phyloP scores from a whole-genome alignment of 1,140 invertebrate genomes.

The Anoplophora glabripennis region DNA sequence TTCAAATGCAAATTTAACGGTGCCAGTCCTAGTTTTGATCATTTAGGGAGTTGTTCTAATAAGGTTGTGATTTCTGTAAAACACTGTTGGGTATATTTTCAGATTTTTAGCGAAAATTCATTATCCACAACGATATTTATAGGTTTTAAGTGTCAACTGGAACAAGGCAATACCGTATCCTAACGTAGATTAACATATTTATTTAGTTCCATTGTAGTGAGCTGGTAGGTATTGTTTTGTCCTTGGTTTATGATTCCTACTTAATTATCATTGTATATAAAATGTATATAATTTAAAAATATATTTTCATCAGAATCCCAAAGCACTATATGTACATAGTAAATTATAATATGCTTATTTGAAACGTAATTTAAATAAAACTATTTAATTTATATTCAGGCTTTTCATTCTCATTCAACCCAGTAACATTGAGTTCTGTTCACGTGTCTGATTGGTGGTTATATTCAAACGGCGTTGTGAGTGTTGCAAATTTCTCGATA shows the following conservation, averaged over 20 bases:
- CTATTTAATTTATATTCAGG: slow-evolving; percentile 23
- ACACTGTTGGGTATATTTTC: neutral
- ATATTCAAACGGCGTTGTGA: too few relatives aligned
- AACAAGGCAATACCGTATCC: too few relatives aligned
- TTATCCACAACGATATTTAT: slow-evolving; percentile 4
- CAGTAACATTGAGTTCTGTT: too few relatives aligned
- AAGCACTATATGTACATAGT: slow-evolving; percentile 38
- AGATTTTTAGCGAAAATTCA: neutral
- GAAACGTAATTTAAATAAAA: slow-evolving; percentile 31
- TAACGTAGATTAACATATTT: too few relatives aligned
- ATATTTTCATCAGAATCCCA: slow-evolving; percentile 37
- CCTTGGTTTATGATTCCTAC: slow-evolving; percentile 15
- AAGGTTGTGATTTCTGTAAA: slow-evolving; percentile 17
- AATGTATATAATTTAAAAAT: slow-evolving; percentile 36
- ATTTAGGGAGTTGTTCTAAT: neutral
- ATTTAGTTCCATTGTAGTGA: too few relatives aligned
- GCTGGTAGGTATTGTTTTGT: too few relatives aligned
- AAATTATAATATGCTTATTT: slow-evolving; percentile 30
- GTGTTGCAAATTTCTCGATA: too few relatives aligned
- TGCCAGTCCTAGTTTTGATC: neutral
- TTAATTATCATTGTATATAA: slow-evolving; percentile 26
- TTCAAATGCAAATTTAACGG: neutral
- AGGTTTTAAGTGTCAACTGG: neutral
- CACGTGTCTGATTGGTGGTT: too few relatives aligned
- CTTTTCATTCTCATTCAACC: slow-evolving; percentile 12